phyloP scores from a whole-genome alignment of 2,888 invertebrate species.

The Aleiodes testaceus region DNA sequence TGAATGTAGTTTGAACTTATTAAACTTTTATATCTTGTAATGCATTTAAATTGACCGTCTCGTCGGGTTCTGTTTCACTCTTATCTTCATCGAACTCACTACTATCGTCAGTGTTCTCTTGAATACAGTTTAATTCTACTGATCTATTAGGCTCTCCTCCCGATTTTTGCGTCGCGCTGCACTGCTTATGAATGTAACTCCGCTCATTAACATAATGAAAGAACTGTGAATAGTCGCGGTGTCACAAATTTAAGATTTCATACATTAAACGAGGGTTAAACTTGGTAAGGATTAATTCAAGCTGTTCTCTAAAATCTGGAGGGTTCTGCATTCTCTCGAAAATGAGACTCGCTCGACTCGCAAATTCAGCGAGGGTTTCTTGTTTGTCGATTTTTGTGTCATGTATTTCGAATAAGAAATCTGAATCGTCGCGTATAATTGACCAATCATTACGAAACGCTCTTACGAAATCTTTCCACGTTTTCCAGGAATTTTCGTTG shows the following conservation, averaged over 20 bases:
- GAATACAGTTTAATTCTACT: no score
- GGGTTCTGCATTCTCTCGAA: slow-evolving; percentile 36
- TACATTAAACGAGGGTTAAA: slow-evolving; percentile 12
- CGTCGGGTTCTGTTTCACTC: no score
- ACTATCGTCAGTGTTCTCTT: no score
- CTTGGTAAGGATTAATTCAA: slow-evolving; percentile 20
- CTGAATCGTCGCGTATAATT: slow-evolving; percentile 42
- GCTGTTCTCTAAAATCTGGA: slow-evolving; percentile 31
- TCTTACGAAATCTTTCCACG: slow-evolving; percentile 41
- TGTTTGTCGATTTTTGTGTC: no score
- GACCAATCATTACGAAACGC: slow-evolving; percentile 43
- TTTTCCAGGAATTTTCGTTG: slow-evolving; percentile 19
- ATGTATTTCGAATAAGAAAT: slow-evolving; percentile 28
- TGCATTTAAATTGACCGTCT: no score
- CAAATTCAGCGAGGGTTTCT: slow-evolving; percentile 22
- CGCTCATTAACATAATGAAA: slow-evolving; percentile 42
- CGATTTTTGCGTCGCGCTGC: not conserved
- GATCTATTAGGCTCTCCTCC: not conserved
- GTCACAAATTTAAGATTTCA: slow-evolving; percentile 15
- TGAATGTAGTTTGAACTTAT: no score
- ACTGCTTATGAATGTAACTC: slow-evolving; percentile 30
- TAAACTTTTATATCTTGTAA: no score
- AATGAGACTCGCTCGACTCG: slow-evolving; percentile 35
- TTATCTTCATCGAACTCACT: no score
- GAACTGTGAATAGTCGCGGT: slow-evolving; percentile 26